These are phyloP conservation scores for Hemibagrus guttatus DNA, from an alignment of 2,797 vertebrate genomes.

Conservation along the genomic window DNA sequence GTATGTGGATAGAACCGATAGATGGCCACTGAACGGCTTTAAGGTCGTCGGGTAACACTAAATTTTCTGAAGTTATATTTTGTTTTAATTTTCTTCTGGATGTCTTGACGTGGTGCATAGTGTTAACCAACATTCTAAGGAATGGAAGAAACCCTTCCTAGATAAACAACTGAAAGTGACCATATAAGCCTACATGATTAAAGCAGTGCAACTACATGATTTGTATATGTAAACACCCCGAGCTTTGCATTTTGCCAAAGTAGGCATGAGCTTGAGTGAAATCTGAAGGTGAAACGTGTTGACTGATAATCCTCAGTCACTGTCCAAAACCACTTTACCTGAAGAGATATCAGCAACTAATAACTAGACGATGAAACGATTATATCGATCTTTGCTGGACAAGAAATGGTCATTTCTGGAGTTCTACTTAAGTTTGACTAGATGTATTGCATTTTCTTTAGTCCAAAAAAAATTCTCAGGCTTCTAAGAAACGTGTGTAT, in stretches of 20 bases:
- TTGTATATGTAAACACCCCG: conserved; percentile 13
- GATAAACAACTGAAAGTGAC: conserved; percentile 28
- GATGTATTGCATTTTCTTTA: neutral
- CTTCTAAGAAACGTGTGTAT: conserved; percentile 1
- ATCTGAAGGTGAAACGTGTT: conserved; percentile 23
- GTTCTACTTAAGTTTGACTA: neutral
- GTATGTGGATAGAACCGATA: neutral
- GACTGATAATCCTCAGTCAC: neutral
- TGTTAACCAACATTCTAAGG: neutral
- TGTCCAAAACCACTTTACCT: neutral
- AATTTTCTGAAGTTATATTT: too few relatives aligned
- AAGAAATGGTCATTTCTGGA: neutral
- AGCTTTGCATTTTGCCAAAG: conserved; percentile 27
- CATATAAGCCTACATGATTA: conserved; percentile 10
- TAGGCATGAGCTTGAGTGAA: conserved; percentile 11
- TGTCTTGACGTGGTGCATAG: neutral
- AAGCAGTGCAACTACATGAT: conserved; percentile 8
- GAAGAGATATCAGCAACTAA: neutral
- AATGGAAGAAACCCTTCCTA: neutral
- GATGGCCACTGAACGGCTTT: neutral
- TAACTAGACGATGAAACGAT: neutral
- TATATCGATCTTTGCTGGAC: neutral
- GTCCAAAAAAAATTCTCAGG: neutral
- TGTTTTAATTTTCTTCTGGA: neutral
- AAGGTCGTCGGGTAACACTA: neutral